phyloP scores from a whole-genome alignment of 2,113 vertebrate genomes.

The Syrrhaptes paradoxus region DNA sequence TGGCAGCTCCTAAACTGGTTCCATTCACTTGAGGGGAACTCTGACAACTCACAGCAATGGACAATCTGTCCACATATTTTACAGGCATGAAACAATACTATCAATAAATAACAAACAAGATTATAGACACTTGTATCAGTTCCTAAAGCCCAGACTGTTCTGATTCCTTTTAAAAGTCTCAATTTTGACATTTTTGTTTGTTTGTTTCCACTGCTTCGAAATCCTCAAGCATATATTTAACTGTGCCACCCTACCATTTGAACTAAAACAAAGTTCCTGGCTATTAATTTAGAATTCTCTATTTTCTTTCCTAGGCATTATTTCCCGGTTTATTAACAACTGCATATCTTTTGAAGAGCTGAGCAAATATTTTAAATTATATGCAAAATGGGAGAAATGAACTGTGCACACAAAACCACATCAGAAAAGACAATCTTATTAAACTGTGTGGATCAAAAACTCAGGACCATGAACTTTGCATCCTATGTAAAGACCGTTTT shows the following conservation, averaged over 20 bases:
- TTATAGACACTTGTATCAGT: background rate
- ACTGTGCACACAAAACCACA: background rate
- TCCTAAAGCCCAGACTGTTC: background rate
- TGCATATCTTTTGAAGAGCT: background rate
- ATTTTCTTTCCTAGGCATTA: background rate
- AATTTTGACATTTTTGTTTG: background rate
- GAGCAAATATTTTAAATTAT: background rate
- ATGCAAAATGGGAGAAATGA: background rate
- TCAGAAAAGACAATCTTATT: background rate
- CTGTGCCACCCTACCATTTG: background rate
- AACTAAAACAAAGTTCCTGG: background rate
- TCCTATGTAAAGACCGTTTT: background rate
- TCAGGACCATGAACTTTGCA: background rate
- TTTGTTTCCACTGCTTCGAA: background rate
- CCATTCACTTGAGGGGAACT: background rate
- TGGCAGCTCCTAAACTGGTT: background rate
- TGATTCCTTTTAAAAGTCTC: background rate
- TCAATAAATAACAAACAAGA: background rate
- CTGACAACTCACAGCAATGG: background rate
- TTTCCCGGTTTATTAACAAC: background rate
- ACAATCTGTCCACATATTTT: background rate
- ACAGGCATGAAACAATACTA: background rate
- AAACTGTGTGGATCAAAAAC: background rate
- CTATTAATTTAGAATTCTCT: background rate
- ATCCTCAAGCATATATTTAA: background rate